Base-by-base conservation (phyloP, 2,797 vertebrate species). In the Megaceryle alcyon region DNA sequence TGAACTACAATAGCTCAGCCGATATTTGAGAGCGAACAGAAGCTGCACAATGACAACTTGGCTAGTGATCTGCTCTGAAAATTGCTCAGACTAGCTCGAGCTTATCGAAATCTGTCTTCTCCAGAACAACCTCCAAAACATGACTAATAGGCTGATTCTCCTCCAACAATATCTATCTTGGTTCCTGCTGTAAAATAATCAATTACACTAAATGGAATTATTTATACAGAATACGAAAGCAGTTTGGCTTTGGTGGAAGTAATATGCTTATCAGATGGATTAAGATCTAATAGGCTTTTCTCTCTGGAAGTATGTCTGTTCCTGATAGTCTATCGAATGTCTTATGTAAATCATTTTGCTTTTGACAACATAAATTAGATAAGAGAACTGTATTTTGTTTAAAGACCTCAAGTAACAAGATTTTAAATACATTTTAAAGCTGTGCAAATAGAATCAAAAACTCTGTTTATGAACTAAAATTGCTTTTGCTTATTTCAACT, bases 191-290 rank as follows among this genome's bases (percentile, higher is more conserved):
- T 95, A 95, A 95, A 93, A 77, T 81, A 97, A 95, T 95, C 91
- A 93, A 90, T 97, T 96, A 95, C 66, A 77, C 66, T 92, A 96
- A 96, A 89, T 86, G 90, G 18, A 95, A 92, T 92, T 86, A 78
- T 92, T 97, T 78, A 56, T 81, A 86, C 79, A 87, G 94, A 96
- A 89, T 87, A 90, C 16, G 4, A 80, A 70, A 95, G 78, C 51
- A 71, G 41, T 49, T 94, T 33, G 9, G 63, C 89, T 95, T 93
- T 94, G 94, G 95, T 86, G 71, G 85, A 93, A 81, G 80, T 80
- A 89, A 97, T 88, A 83, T 31, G 76, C 69, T 98, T 93, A 94
- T 94, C 89, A 97, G 94, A 87, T 91, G 94, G 94, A 97, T 96
- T 97, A 95, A 94, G 92, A 95, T 96, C 90, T 92, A 94, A 90